Evolutionary conservation across 2,888 invertebrate genomes (phyloP).

Genomic region (Diarsia mendica): DNA sequence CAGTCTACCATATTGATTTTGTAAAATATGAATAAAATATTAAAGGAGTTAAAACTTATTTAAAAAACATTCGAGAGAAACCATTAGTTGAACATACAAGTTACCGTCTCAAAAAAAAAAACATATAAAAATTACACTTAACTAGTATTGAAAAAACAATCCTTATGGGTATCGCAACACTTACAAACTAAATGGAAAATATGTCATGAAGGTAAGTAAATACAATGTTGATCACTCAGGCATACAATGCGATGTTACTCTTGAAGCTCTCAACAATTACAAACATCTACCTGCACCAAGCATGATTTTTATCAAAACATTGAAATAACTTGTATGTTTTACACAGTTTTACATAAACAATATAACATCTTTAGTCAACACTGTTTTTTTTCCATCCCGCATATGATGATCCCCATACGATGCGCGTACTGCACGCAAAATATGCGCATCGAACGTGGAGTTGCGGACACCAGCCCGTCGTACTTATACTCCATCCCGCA

Average conservation of each 20-base stretch:
- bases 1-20: background rate
- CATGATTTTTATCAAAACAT: slow-evolving; percentile 3
- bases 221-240: background rate
- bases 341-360: slow-evolving; percentile 8
- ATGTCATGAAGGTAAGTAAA: slow-evolving; percentile 20
- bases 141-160: slow-evolving; percentile 40
- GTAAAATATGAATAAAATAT: slow-evolving; percentile 20
- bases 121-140: slow-evolving; percentile 47
- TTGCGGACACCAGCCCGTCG: too few species aligned
- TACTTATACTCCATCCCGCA: background rate
- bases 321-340: slow-evolving; percentile 44
- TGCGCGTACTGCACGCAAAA: too few species aligned
- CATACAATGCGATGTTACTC: background rate
- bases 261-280: background rate
- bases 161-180: slow-evolving; percentile 33
- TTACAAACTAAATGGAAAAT: slow-evolving; percentile 48
- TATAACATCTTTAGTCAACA: background rate
- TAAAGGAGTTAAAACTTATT: slow-evolving; percentile 14
- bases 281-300: background rate
- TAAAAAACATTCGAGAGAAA: slow-evolving; percentile 43
- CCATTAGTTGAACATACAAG: slow-evolving; percentile 39
- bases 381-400: background rate
- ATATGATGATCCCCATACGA: too few species aligned
- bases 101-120: slow-evolving; percentile 29
- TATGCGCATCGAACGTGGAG: too few species aligned